These are phyloP conservation scores for Pecten maximus DNA, from an alignment of 2,888 invertebrate species.

Conservation along the genomic window DNA sequence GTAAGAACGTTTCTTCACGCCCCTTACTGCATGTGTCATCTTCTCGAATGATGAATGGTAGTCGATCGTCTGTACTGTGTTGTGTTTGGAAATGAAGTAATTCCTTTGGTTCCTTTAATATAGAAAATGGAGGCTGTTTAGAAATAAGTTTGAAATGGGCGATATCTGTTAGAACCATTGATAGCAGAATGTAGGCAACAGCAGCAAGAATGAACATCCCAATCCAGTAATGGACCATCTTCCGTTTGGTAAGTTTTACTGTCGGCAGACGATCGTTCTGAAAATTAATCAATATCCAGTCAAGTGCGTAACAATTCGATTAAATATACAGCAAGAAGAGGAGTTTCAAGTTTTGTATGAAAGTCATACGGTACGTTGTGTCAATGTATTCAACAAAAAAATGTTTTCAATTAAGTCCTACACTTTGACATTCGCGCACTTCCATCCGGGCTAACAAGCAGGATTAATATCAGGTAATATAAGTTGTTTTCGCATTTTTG, in stretches of 20 bases:
- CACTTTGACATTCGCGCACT: no score
- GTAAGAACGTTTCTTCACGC: conserved; percentile 23
- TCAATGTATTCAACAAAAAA: no score
- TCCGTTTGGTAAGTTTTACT: neutral
- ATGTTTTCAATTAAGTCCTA: no score
- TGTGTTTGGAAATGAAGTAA: neutral
- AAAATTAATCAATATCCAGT: no score
- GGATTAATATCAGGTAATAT: no score
- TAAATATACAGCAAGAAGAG: no score
- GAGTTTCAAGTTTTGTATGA: no score
- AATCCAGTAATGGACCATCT: neutral
- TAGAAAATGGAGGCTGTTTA: neutral
- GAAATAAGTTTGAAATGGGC: neutral
- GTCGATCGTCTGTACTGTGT: neutral
- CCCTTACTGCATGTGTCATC: neutral
- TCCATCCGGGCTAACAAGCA: no score
- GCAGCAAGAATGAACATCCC: neutral
- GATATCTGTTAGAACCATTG: neutral
- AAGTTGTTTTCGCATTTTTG: no score
- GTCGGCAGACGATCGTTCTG: neutral
- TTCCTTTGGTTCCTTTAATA: neutral
- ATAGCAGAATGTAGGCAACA: neutral
- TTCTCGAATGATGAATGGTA: conserved; percentile 22
- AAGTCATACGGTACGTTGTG: no score
- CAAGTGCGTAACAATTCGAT: no score